Percentiles rank a stretch among this genome's conserved stretches.
These are phyloP conservation scores for Siniperca knerii DNA, from an alignment of 2,113 vertebrate genomes.

Conservation along the genomic window DNA sequence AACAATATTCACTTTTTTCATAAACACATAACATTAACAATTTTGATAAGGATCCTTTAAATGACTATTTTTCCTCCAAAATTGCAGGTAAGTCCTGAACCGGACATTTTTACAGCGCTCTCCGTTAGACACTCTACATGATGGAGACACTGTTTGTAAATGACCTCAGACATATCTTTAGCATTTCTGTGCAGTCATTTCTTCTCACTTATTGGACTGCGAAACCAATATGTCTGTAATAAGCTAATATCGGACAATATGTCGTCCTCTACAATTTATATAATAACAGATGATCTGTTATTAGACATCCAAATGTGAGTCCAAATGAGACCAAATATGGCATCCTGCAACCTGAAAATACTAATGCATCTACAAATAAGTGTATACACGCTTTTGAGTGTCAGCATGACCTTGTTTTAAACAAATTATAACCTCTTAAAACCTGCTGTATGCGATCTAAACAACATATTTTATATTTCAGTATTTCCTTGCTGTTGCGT, in stretches of 20 bases:
- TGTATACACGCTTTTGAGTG: too few relatives aligned
- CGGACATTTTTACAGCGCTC: background rate
- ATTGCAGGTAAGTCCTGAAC: background rate
- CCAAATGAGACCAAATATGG: constrained; percentile 5
- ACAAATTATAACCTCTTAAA: background rate
- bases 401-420: background rate
- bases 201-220: background rate
- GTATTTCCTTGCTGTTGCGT: background rate
- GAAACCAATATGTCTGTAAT: background rate
- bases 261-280: background rate
- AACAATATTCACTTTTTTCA: background rate
- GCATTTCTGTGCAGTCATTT: background rate
- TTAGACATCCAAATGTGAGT: background rate
- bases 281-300: background rate
- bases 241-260: background rate
- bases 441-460: background rate
- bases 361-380: background rate
- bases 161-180: background rate
- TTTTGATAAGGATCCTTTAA: background rate
- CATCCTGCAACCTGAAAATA: background rate
- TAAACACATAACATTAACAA: background rate
- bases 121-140: background rate
- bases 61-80: background rate
- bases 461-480: background rate
- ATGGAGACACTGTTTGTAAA: background rate